These are phyloP conservation scores for Chroicocephalus ridibundus DNA, from an alignment of 2,113 vertebrate species.

Conservation along the genomic window DNA sequence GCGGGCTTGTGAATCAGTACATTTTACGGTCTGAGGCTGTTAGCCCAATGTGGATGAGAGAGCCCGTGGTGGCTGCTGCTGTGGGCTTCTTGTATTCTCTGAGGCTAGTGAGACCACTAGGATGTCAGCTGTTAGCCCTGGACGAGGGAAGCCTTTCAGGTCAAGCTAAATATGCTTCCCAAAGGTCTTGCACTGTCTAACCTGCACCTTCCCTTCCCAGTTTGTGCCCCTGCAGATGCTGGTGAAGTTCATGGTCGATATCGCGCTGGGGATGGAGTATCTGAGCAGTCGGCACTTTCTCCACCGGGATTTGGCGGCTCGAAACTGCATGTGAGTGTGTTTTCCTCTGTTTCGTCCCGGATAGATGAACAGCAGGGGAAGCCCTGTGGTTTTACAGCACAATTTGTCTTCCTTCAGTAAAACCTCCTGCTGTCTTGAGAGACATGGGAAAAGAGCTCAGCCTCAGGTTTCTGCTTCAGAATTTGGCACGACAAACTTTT, in stretches of 20 bases:
- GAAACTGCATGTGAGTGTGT: conserved; percentile 93
- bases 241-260: conserved; percentile 95
- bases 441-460: not conserved
- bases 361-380: not conserved
- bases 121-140: not conserved
- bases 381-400: not conserved
- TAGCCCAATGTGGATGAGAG: not conserved
- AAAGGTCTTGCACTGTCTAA: not conserved
- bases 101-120: not conserved
- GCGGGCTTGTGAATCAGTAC: not conserved
- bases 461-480: not conserved
- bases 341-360: not conserved
- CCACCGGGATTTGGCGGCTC: conserved; percentile 92
- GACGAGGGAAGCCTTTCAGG: not conserved
- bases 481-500: rapidly evolving
- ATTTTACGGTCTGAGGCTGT: not conserved
- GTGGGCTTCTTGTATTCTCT: not conserved
- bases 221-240: conserved; percentile 87
- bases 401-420: not conserved
- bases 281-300: conserved; percentile 91
- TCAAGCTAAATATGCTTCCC: not conserved
- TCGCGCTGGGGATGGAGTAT: conserved; percentile 95
- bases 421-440: not conserved
- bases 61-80: not conserved
- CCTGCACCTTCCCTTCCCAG: conserved; percentile 56